Base-by-base conservation (phyloP, 2,888 invertebrate species). In the Drosophila neoperkinsi region DNA sequence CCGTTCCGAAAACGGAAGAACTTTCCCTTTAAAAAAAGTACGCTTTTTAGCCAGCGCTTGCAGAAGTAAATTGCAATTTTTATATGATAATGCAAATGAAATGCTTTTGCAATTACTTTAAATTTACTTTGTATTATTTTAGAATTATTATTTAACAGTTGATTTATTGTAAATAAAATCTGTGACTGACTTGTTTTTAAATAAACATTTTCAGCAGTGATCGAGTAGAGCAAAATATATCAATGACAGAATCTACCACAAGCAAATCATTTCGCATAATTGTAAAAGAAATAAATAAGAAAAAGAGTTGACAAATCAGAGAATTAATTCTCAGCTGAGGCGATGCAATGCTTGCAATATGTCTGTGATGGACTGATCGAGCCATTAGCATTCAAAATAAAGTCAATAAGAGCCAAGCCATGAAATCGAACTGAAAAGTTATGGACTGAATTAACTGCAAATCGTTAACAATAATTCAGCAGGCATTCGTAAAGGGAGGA, bases 401-500 rank as follows among this genome's bases (percentile, higher is more conserved):
- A 89, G 90, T 84, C 90, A 87, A 75, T 81, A 73, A 72, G 69
- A 60, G 81, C 28, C 66, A 62, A 70, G 64, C 71, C 74, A 53
- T 79, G 72, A 83, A 84, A 83, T 74, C 77, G 78, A 77, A 88
- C 59, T 68, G 77, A 82, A 84, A 84, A 91, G 76, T 89, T 85
- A 91, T 85, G 82, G 57, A 74, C 69, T 57, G 71, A 81, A 91
- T 92, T 90, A 91, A 91, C 87, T 84, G 90, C 92, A 91, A 92
- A 91, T 91, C 92, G 92, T 90, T 91, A 91, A 90, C 91, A 90
- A 91, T 91, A 91, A 92, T 82, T 92, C 91, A 91, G 74, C 69
- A 74, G 36, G 33, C 25, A 46, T 25, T 46, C 16, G 25, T 30
- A 18, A 13, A 9, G 25, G 58, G 25, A 28, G 16, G n/a, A n/a